Base-by-base conservation (phyloP, 1,140 invertebrate species). In the Acromyrmex charruanus region DNA sequence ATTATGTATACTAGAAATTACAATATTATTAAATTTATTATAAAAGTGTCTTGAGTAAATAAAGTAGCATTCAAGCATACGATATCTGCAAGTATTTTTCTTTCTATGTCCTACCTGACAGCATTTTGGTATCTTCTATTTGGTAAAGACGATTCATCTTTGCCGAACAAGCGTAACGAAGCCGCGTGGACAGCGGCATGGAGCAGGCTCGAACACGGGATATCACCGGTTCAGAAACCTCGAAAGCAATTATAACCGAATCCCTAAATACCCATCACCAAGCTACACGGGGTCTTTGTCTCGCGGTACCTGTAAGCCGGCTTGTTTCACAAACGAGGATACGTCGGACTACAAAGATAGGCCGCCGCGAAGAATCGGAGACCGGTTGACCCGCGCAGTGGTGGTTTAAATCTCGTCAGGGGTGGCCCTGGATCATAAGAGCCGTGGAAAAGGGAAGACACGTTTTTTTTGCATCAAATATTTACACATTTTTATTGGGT, bases 251-350 rank as follows among this genome's bases (percentile, higher is more conserved):
- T 94, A 94, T 94, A 94, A 94, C 81, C 92, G 75, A 86, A 82
- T 92, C 90, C 89, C 91, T 93, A 93, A 93, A 93, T 87, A 92
- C 82, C 87, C 89, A 69, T 79, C 68, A 85, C 68, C 87, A 49
- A 80, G 85, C 91, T 63, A 87, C 75, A 89, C 77, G 86, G 71
- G 89, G 84, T 92, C 92, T 93, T 93, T 94, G 92, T 94, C 92
- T 92, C 75, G 87, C 63, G 74, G 9, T 94, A 94, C 91, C 93
- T 94, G 93, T 91, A 89, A 63, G 89, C 91, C 94, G 93, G 91
- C 94, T 93, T 93, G 94, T 95, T 95, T 94, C 93, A 94, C 93
- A 94, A 94, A 94, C 92, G 94, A 94, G 93, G 90, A 86, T 93
- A 92, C 90, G 21, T 80, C 66, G 63, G 68, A 93, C 93, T 94